Percentiles rank a stretch among this genome's conserved stretches.
These are phyloP conservation scores for Drosophila flavopinicola DNA, from an alignment of 2,888 invertebrate genomes.

Conservation along the genomic window DNA sequence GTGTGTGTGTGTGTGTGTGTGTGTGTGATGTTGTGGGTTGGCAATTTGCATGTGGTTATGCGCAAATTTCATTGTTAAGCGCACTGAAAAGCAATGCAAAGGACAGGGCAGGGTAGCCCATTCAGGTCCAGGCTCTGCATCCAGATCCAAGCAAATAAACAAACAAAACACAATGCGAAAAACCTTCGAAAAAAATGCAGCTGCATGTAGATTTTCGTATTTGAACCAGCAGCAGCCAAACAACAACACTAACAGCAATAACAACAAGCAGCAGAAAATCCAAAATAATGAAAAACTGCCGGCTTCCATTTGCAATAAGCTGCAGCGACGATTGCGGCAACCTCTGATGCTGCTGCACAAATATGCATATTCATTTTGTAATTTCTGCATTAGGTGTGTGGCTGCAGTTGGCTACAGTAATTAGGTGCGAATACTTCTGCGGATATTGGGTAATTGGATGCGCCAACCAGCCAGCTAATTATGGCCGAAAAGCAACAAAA, in stretches of 20 bases:
- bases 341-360: slow-evolving; percentile 37
- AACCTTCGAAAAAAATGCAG: slow-evolving; percentile 20
- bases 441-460: slow-evolving; percentile 65
- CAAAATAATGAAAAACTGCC: slow-evolving; percentile 68
- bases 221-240: slow-evolving; percentile 9
- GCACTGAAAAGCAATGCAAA: slow-evolving; percentile 60
- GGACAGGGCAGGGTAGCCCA: slow-evolving; percentile 35
- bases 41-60: slow-evolving; percentile 79
- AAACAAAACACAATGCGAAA: slow-evolving; percentile 20
- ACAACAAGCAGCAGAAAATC: slow-evolving; percentile 29
- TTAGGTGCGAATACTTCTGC: slow-evolving; percentile 64
- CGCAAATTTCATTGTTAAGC: slow-evolving; percentile 79
- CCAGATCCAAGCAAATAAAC: slow-evolving; percentile 30
- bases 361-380: slow-evolving; percentile 75
- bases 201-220: slow-evolving; percentile 53
- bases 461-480: slow-evolving; percentile 62
- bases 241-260: slow-evolving; percentile 16
- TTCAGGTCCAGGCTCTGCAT: slow-evolving; percentile 23
- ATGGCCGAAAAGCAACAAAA: slow-evolving; percentile 48
- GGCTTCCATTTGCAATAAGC: slow-evolving; percentile 58
- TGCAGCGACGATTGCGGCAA: slow-evolving; percentile 46
- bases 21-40: slow-evolving; percentile 63
- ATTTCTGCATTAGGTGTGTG: slow-evolving; percentile 68
- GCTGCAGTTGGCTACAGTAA: slow-evolving; percentile 52
- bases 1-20: slow-evolving; percentile 32